Conservation (phyloP, 2,888 invertebrate genomes). For the Eledona agricola region DNA sequence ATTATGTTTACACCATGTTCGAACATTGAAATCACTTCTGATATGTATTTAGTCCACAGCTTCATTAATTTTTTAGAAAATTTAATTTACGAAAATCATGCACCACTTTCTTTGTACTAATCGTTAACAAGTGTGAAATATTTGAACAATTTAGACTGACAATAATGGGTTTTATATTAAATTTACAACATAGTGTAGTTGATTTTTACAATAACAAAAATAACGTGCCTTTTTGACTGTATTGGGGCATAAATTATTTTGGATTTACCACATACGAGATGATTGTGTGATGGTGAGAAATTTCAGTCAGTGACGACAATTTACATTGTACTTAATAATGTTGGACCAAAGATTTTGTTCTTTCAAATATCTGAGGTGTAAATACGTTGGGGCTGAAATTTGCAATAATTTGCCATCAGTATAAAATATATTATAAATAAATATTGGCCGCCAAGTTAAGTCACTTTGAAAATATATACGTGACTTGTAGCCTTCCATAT, state of each 20-base stretch:
- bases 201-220: constrained; percentile 10
- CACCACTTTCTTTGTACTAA: too few species aligned
- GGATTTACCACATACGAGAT: constrained; percentile 2
- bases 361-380: constrained; percentile 48
- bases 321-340: constrained; percentile 40
- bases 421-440: constrained; percentile 3
- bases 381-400: constrained; percentile 23
- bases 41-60: too few species aligned
- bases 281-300: not conserved
- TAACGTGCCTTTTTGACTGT: too few species aligned
- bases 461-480: constrained; percentile 5
- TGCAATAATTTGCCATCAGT: constrained; percentile 8
- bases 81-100: too few species aligned
- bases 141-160: constrained; percentile 12
- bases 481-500: constrained; percentile 5
- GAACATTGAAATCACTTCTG: too few species aligned
- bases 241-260: too few species aligned
- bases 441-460: constrained; percentile 1
- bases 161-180: constrained; percentile 5
- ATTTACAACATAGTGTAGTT: constrained; percentile 2
- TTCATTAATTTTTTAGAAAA: too few species aligned
- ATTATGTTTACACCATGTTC: too few species aligned
- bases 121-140: too few species aligned
- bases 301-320: constrained; percentile 2
- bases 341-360: constrained; percentile 54